A percentile compares a stretch with the other conserved stretches of the same genome.
phyloP scores from a whole-genome alignment of 2,113 vertebrate genomes.

The Benitochromis conjunctus region DNA sequence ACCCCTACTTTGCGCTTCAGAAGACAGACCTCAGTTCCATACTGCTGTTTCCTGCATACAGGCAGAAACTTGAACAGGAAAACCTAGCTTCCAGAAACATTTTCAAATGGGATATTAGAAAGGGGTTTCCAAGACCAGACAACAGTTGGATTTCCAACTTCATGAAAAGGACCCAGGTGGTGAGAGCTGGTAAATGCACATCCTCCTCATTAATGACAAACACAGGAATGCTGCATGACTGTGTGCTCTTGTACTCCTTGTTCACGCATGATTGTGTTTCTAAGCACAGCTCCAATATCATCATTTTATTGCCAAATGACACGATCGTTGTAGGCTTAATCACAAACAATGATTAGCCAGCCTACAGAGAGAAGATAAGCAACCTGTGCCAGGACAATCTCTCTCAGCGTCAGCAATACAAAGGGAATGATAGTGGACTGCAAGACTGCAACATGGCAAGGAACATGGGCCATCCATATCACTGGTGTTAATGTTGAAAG shows the following conservation, averaged over 20 bases:
- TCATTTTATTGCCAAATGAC: background rate
- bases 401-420: background rate
- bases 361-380: background rate
- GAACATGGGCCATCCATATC: background rate
- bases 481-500: background rate
- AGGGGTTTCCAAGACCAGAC: background rate
- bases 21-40: background rate
- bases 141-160: background rate
- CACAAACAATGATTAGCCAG: background rate
- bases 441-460: background rate
- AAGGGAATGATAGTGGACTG: background rate
- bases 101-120: background rate
- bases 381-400: background rate
- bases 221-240: background rate
- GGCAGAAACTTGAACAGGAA: background rate
- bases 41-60: background rate
- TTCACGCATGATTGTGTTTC: background rate
- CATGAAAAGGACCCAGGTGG: background rate
- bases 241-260: background rate
- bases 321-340: background rate
- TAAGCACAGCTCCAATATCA: background rate
- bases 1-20: background rate
- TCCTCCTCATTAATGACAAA: background rate
- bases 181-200: background rate
- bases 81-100: background rate